These are phyloP conservation scores for Campoletis raptor DNA, from an alignment of 2,888 invertebrate genomes.

Conservation along the genomic window DNA sequence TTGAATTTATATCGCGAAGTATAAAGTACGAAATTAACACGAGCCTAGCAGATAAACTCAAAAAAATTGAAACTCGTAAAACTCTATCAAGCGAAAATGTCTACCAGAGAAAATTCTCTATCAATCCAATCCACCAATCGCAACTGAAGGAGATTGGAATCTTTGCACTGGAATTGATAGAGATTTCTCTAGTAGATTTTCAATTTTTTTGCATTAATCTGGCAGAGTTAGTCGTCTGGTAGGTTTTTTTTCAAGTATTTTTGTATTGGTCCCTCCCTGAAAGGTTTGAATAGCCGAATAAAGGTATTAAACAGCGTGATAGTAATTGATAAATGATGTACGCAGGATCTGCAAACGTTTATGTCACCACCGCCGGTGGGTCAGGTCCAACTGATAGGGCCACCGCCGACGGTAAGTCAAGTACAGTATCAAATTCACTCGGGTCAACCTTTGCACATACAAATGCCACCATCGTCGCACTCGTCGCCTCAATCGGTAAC, in stretches of 20 bases:
- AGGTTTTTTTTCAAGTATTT: neutral
- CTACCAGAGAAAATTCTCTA: no score
- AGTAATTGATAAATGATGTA: neutral
- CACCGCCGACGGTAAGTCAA: slow-evolving; percentile 83
- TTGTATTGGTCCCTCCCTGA: neutral
- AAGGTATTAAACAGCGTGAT: neutral
- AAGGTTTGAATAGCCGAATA: neutral
- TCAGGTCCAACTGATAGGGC: slow-evolving; percentile 83
- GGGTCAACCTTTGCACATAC: slow-evolving; percentile 82
- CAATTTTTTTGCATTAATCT: no score
- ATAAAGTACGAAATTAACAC: neutral
- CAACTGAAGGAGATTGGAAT: no score
- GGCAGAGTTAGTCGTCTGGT: no score
- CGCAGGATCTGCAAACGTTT: slow-evolving; percentile 82
- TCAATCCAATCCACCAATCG: no score
- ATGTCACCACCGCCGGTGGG: slow-evolving; percentile 81
- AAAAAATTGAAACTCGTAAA: no score
- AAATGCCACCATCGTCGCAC: slow-evolving; percentile 80
- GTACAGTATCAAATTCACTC: slow-evolving; percentile 84
- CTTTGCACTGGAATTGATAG: no score
- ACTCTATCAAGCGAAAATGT: no score
- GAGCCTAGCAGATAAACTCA: neutral
- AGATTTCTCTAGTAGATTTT: no score
- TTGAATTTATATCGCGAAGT: neutral
- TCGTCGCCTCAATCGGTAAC: slow-evolving; percentile 82